phyloP scores from a whole-genome alignment of 2,888 invertebrate species.

The Harpagoxenus sublaevis region DNA sequence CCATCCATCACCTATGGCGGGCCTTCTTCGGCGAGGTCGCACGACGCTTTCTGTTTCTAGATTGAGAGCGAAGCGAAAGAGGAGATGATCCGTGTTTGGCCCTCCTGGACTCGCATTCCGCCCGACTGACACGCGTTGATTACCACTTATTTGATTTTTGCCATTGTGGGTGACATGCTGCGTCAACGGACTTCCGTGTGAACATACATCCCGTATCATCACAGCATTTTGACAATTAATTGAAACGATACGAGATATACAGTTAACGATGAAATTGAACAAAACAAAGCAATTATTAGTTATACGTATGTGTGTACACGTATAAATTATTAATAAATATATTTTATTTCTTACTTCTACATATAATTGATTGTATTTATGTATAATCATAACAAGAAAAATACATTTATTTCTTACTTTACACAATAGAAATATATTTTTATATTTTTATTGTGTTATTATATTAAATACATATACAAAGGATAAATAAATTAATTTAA shows the following conservation, averaged over 20 bases:
- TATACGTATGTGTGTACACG: not conserved
- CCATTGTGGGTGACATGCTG: slow-evolving; percentile 80
- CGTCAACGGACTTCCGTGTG: slow-evolving; percentile 49
- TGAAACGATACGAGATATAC: not conserved
- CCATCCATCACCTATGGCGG: slow-evolving; percentile 80
- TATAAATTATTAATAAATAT: not conserved
- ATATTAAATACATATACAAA: not conserved
- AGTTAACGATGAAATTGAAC: not conserved
- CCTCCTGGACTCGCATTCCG: slow-evolving; percentile 50
- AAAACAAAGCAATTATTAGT: not conserved
- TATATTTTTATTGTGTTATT: not conserved
- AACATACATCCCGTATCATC: slow-evolving; percentile 37
- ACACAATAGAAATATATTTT: not conserved
- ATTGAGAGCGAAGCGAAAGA: slow-evolving; percentile 49
- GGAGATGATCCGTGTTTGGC: slow-evolving; percentile 57
- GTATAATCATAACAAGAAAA: not conserved
- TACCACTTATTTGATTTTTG: slow-evolving; percentile 87
- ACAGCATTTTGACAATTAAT: slow-evolving; percentile 14
- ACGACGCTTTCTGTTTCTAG: slow-evolving; percentile 56
- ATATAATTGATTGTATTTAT: not conserved
- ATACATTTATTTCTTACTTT: not conserved
- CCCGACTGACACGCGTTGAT: slow-evolving; percentile 87
- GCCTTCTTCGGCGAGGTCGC: slow-evolving; percentile 49
- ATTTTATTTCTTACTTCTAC: not conserved
- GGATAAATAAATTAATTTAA: not conserved